phyloP scores from a whole-genome alignment of 2,113 vertebrate genomes.

The Halcyon senegalensis region DNA sequence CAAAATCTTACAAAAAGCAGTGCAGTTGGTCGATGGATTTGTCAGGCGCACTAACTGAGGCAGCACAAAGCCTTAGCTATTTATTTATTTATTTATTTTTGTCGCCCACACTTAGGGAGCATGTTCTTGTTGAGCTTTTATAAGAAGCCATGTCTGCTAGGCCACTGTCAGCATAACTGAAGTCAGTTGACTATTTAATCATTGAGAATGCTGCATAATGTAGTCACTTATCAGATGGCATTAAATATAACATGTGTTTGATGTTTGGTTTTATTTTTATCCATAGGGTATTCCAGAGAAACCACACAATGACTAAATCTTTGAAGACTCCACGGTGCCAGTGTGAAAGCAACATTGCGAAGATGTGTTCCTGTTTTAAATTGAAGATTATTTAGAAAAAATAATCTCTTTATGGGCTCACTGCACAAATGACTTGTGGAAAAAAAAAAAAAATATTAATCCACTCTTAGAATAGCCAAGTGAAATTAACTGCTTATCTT shows the following conservation, averaged over 20 bases:
- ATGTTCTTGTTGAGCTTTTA: neutral
- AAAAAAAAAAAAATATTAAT: slow-evolving; percentile 25
- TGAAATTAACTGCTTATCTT: slow-evolving; percentile 50
- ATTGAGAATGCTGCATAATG: neutral
- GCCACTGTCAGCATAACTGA: neutral
- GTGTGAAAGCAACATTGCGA: slow-evolving; percentile 21
- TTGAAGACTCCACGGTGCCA: neutral
- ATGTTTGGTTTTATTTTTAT: neutral
- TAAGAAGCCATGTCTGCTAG: neutral
- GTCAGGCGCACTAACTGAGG: neutral
- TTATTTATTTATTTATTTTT: neutral
- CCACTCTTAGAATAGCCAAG: slow-evolving; percentile 50
- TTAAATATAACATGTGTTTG: neutral
- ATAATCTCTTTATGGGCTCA: slow-evolving; percentile 62
- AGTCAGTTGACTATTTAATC: neutral
- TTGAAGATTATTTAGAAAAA: slow-evolving; percentile 60
- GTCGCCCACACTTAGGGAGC: neutral
- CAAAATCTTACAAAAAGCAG: neutral
- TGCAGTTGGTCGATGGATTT: neutral
- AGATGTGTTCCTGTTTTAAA: slow-evolving; percentile 25
- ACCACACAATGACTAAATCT: slow-evolving; percentile 85
- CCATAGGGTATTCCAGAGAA: slow-evolving; percentile 88
- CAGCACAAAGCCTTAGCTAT: neutral
- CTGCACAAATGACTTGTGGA: slow-evolving; percentile 57
- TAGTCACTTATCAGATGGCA: neutral